phyloP scores from a whole-genome alignment of 2,888 invertebrate genomes.

The Bombyx huttoni region DNA sequence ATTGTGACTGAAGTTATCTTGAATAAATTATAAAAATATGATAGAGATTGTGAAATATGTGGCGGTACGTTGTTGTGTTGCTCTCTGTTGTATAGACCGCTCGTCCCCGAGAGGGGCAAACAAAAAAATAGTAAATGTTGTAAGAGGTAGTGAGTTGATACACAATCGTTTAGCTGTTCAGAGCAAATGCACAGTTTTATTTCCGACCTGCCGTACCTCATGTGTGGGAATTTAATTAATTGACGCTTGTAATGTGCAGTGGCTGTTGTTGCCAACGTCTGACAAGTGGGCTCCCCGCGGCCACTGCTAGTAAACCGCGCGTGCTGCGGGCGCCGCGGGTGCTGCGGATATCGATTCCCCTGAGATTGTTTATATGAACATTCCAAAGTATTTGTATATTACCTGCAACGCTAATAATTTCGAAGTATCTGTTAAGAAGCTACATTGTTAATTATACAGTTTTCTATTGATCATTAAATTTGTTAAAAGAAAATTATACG shows the following conservation, averaged over 20 bases:
- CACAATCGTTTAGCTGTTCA: conserved; percentile 9
- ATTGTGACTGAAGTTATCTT: not conserved
- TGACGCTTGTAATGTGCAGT: conserved; percentile 15
- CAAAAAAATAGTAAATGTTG: conserved; percentile 62
- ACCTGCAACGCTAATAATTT: conserved; percentile 70
- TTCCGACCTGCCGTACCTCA: conserved; percentile 29
- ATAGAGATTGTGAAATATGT: not conserved
- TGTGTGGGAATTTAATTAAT: conserved; percentile 20
- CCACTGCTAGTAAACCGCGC: not conserved
- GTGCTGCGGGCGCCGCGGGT: not conserved
- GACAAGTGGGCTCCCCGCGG: not conserved
- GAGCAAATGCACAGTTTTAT: conserved; percentile 30
- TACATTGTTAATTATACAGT: conserved; percentile 73
- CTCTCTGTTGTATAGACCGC: conserved; percentile 18
- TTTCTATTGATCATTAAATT: conserved; percentile 67
- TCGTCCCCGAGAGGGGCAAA: conserved; percentile 30
- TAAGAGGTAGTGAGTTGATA: conserved; percentile 35
- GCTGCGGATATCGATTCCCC: conserved; percentile 49
- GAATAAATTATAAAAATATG: not conserved
- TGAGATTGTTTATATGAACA: conserved; percentile 68
- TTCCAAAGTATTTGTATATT: conserved; percentile 73
- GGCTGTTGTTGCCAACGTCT: not conserved
- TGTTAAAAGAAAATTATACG: conserved; percentile 73
- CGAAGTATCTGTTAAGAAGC: conserved; percentile 70
- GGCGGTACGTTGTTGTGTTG: conserved; percentile 1